A percentile compares a stretch with the other conserved stretches of the same genome.
Evolutionary conservation across 2,797 vertebrate species (phyloP).

Genomic region (Karalla daura): DNA sequence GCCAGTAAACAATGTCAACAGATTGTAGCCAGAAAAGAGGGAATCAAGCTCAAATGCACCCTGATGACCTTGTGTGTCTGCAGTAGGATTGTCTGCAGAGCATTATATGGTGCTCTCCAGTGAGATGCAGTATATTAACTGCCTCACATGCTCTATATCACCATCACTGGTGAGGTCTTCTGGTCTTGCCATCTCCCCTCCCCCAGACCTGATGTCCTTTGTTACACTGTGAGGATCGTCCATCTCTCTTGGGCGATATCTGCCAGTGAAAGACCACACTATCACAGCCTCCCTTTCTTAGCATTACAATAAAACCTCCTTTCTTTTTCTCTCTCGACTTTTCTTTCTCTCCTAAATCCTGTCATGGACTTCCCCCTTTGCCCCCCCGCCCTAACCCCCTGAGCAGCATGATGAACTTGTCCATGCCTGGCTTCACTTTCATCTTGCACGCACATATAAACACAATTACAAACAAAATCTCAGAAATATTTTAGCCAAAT

Average conservation of each 20-base stretch:
- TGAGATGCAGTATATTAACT: slow-evolving; percentile 46
- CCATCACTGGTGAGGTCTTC: slow-evolving; percentile 26
- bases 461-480: slow-evolving; percentile 1
- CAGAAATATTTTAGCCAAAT: slow-evolving; percentile 14
- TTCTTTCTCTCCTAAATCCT: slow-evolving; percentile 8
- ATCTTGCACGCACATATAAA: slow-evolving; percentile 13
- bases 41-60: background rate
- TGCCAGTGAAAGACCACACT: slow-evolving; percentile 28
- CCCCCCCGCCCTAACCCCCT: no score
- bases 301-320: slow-evolving; percentile 12
- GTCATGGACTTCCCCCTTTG: slow-evolving; percentile 24
- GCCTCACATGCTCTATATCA: slow-evolving; percentile 30
- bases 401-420: slow-evolving; percentile 43
- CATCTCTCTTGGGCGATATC: slow-evolving; percentile 50
- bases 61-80: background rate
- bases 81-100: slow-evolving; percentile 8
- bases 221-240: slow-evolving; percentile 47
- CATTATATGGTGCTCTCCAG: slow-evolving; percentile 15
- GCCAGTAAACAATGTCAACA: slow-evolving; percentile 33
- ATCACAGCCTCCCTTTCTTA: slow-evolving; percentile 32
- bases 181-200: slow-evolving; percentile 40
- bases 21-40: slow-evolving; percentile 26
- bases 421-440: slow-evolving; percentile 12
- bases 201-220: slow-evolving; percentile 54
- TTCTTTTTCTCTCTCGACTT: slow-evolving; percentile 18